Percentiles rank a stretch among this genome's conserved stretches.
Evolutionary conservation across 1,140 invertebrate genomes (phyloP).

Genomic region (Conus betulinus): DNA sequence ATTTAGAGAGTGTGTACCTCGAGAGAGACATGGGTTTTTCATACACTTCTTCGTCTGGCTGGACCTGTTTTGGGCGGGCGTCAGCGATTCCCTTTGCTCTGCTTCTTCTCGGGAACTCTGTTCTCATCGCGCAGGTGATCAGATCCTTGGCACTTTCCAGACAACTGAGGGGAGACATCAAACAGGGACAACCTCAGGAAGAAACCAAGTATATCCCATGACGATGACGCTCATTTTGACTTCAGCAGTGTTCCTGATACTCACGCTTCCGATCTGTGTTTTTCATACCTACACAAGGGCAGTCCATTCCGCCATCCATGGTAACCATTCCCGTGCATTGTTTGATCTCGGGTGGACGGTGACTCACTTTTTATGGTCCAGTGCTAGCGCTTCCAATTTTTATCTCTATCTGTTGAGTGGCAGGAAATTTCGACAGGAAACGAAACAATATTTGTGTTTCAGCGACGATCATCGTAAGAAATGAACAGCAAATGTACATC

Average conservation of each 20-base stretch:
- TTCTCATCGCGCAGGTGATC: neutral
- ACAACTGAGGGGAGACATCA: neutral
- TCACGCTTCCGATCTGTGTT: neutral
- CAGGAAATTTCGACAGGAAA: neutral
- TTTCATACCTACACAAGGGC: neutral
- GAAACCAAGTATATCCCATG: neutral
- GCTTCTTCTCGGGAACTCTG: neutral
- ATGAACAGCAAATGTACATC: too few relatives aligned
- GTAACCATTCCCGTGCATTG: neutral
- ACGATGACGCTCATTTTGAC: neutral
- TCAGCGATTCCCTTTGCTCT: neutral
- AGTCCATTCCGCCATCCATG: too few relatives aligned
- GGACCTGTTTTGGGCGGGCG: neutral
- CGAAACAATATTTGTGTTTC: neutral
- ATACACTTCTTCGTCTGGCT: neutral
- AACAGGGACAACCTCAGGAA: neutral
- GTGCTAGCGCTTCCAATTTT: neutral
- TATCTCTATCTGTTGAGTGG: neutral
- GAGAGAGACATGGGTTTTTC: neutral
- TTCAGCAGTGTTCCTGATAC: neutral
- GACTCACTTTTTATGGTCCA: neutral
- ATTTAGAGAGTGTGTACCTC: neutral
- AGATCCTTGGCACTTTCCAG: neutral
- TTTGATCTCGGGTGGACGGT: neutral
- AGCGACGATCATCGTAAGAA: too few relatives aligned